phyloP scores from a whole-genome alignment of 2,888 invertebrate genomes.

The Drosophila planitibia region DNA sequence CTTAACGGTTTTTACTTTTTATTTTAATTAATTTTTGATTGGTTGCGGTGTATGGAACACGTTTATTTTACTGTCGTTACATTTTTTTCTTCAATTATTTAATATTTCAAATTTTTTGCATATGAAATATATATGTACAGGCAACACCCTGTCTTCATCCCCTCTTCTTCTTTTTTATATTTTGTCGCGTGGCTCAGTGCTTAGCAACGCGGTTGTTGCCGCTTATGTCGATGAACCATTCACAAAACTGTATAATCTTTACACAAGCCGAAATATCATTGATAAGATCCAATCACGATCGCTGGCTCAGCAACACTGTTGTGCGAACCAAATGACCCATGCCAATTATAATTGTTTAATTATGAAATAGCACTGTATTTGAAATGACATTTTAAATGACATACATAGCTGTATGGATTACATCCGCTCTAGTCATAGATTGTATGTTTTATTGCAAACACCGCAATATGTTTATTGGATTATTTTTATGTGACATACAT shows the following conservation, averaged over 20 bases:
- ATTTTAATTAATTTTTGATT: neutral
- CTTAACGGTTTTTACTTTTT: neutral
- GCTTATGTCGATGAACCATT: conserved; percentile 36
- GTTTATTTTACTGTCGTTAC: neutral
- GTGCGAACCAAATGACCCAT: conserved; percentile 16
- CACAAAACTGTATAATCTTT: conserved; percentile 16
- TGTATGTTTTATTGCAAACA: conserved; percentile 1
- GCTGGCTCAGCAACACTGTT: conserved; percentile 20
- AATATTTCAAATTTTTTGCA: neutral
- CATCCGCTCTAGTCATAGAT: neutral
- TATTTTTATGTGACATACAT: neutral
- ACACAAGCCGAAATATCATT: conserved; percentile 5
- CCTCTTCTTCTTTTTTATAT: neutral
- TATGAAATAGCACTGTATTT: conserved; percentile 5
- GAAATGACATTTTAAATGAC: neutral
- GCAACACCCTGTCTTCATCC: neutral
- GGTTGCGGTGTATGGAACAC: neutral
- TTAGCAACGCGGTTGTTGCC: conserved; percentile 3
- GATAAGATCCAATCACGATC: conserved; percentile 35
- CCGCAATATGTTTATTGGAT: neutral
- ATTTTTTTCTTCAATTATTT: neutral
- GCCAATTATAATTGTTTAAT: neutral
- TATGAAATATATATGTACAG: neutral
- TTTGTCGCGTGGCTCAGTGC: conserved; percentile 7
- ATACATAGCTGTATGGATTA: neutral